Evolutionary conservation across 2,888 invertebrate genomes (phyloP).

Genomic region (Meiosimyza platycephala): DNA sequence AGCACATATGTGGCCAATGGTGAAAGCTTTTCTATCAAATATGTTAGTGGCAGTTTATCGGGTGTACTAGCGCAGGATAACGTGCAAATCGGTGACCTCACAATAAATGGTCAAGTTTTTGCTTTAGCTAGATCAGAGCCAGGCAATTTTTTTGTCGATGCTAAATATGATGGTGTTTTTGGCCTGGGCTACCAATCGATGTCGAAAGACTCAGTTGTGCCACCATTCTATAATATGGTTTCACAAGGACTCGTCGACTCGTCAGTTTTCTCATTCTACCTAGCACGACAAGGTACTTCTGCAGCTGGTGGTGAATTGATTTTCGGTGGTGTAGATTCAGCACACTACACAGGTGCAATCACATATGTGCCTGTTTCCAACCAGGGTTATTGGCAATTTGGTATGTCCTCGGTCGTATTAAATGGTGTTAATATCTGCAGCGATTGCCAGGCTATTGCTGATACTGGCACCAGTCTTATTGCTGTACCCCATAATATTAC

Average conservation of each 20-base stretch:
- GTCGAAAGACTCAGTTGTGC: constrained; percentile 87
- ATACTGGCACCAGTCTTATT: constrained; percentile 95
- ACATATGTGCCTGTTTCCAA: constrained; percentile 82
- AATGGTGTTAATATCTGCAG: constrained; percentile 73
- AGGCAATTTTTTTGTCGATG: constrained; percentile 92
- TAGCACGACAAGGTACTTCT: constrained; percentile 79
- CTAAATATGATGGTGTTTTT: constrained; percentile 97
- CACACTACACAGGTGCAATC: constrained; percentile 76
- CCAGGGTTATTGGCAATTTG: constrained; percentile 96
- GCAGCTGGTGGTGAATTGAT: constrained; percentile 84
- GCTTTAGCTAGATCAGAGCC: constrained; percentile 95
- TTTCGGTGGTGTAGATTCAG: constrained; percentile 91
- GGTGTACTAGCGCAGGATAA: constrained; percentile 94
- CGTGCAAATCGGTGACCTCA: constrained; percentile 76
- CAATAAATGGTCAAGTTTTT: constrained; percentile 85
- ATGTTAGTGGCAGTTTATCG: constrained; percentile 92
- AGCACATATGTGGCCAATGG: constrained; percentile 80
- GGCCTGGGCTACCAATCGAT: constrained; percentile 91
- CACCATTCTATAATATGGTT: constrained; percentile 93
- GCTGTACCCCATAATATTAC: constrained; percentile 87
- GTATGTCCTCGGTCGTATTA: constrained; percentile 77
- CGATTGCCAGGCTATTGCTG: constrained; percentile 90
- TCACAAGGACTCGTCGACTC: constrained; percentile 76
- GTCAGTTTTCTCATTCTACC: constrained; percentile 93
- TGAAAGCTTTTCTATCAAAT: constrained; percentile 88